These are phyloP conservation scores for Nysson spinosus DNA, from an alignment of 2,888 invertebrate genomes.

Conservation along the genomic window DNA sequence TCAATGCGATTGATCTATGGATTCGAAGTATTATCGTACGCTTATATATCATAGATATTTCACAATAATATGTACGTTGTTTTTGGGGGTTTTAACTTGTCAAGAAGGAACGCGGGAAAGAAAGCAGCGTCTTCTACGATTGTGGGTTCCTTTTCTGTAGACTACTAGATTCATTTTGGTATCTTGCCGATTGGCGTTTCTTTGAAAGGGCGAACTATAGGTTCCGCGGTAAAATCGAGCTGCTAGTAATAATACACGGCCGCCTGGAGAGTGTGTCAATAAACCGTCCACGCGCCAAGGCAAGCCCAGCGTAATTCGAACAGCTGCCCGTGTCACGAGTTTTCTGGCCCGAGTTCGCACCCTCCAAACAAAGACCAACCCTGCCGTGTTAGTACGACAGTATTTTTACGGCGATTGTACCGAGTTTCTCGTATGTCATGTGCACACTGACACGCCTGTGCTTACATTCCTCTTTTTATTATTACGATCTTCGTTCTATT, in stretches of 20 bases:
- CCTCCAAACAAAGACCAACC: conserved; percentile 58
- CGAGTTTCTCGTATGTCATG: conserved; percentile 1
- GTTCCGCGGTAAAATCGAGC: conserved; percentile 28
- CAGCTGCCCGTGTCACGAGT: conserved; percentile 64
- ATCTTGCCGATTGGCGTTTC: not conserved
- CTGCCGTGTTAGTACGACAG: conserved; percentile 24
- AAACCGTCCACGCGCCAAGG: conserved; percentile 55
- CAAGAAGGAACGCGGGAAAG: conserved; percentile 8
- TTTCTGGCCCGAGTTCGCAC: conserved; percentile 48
- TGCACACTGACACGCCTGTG: not conserved
- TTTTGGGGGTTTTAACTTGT: not conserved
- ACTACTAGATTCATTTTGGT: conserved; percentile 10
- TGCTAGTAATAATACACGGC: conserved; percentile 44
- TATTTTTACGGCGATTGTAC: conserved; percentile 32
- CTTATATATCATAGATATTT: not conserved
- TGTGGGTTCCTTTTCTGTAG: not conserved
- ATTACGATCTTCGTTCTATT: not conserved
- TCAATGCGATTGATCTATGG: too few relatives aligned
- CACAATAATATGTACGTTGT: not conserved
- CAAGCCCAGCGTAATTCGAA: conserved; percentile 51
- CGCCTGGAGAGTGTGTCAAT: conserved; percentile 53
- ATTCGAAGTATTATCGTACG: not conserved
- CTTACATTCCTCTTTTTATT: conserved; percentile 5
- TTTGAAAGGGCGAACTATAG: conserved; percentile 7
- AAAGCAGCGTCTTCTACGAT: conserved; percentile 7